Conservation (phyloP, 2,797 vertebrate genomes). For the Sus cebifrons region DNA sequence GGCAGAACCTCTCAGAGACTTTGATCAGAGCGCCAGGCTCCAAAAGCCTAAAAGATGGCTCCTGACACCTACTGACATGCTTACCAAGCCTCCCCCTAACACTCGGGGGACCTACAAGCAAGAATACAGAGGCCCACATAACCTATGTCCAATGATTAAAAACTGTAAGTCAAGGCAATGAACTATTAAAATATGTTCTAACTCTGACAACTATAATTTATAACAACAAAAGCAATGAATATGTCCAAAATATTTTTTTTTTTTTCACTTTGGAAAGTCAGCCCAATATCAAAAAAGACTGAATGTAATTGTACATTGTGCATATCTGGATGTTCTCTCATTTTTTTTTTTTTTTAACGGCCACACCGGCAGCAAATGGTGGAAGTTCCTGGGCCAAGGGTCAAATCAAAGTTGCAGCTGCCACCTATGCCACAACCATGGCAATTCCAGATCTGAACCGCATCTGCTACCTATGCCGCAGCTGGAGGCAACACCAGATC, state of each 20-base stretch:
- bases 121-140: not conserved
- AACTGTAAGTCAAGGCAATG: conserved; percentile 35
- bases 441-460: too few relatives aligned
- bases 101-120: not conserved
- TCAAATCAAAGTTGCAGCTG: too few relatives aligned
- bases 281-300: conserved; percentile 59
- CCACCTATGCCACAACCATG: too few relatives aligned
- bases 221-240: conserved; percentile 63
- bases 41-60: not conserved
- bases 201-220: conserved; percentile 54
- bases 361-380: too few relatives aligned
- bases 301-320: conserved; percentile 40
- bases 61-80: not conserved
- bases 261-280: conserved; percentile 69
- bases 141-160: conserved; percentile 3
- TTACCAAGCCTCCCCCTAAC: not conserved
- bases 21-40: not conserved
- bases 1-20: conserved; percentile 11
- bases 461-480: too few relatives aligned
- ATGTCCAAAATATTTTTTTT: not conserved
- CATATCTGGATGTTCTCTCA: conserved; percentile 1
- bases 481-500: too few relatives aligned
- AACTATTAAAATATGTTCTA: conserved; percentile 42
- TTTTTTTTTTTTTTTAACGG: too few relatives aligned
- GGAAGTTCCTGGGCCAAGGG: too few relatives aligned